Percentiles rank a stretch among this genome's conserved stretches.
Evolutionary conservation across 2,888 invertebrate species (phyloP).

Genomic region (Acronicta aceris): DNA sequence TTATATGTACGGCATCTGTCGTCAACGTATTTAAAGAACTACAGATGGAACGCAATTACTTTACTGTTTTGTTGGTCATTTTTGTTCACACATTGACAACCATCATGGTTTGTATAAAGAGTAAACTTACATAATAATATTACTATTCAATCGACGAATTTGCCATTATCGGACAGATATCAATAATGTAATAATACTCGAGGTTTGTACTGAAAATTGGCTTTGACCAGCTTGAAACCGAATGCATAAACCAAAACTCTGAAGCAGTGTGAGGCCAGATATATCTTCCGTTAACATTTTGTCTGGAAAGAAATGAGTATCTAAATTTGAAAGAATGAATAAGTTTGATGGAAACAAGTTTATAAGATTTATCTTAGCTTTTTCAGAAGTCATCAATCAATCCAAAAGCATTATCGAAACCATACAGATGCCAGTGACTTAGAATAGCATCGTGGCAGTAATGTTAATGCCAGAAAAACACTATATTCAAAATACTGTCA

Average conservation of each 20-base stretch:
- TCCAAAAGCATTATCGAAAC: constrained; percentile 47
- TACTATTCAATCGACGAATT: no score
- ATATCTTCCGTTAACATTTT: neutral
- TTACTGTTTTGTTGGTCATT: neutral
- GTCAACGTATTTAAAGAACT: constrained; percentile 8
- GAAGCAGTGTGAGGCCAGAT: neutral
- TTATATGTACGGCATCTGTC: neutral
- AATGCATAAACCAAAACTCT: neutral
- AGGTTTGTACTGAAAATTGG: no score
- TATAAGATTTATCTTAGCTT: constrained; percentile 33
- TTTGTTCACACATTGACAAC: no score
- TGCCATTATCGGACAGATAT: no score
- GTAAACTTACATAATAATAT: no score
- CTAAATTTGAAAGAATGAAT: constrained; percentile 7
- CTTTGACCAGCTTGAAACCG: no score
- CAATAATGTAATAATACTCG: no score
- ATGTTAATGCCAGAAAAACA: constrained; percentile 40
- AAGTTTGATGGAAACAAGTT: constrained; percentile 20
- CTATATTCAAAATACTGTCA: constrained; percentile 40
- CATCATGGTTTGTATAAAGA: no score
- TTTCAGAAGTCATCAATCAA: constrained; percentile 45
- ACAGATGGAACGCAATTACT: neutral
- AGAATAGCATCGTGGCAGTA: constrained; percentile 23
- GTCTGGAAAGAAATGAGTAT: neutral
- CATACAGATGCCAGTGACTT: constrained; percentile 20